phyloP scores from a whole-genome alignment of 1,140 invertebrate genomes.

The Cotesia glomerata region DNA sequence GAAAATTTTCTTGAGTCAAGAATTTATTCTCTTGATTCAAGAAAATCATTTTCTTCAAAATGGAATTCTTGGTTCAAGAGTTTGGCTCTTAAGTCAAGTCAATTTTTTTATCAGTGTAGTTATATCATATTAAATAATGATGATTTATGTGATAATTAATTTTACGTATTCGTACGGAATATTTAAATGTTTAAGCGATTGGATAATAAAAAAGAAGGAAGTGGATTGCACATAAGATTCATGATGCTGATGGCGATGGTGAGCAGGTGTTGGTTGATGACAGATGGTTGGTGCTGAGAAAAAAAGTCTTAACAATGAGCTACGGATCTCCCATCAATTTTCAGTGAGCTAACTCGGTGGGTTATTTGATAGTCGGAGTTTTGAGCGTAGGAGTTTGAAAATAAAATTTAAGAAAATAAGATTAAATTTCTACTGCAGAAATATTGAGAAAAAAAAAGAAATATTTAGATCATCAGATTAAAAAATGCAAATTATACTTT shows the following conservation, averaged over 20 bases:
- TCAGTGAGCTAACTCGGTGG: not conserved
- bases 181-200: not conserved
- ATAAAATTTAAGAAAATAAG: not conserved
- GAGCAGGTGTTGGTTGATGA: conserved; percentile 42
- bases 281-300: conserved; percentile 43
- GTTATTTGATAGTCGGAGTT: conserved; percentile 14
- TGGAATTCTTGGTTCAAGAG: too few species aligned
- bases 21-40: too few species aligned
- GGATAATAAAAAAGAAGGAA: not conserved
- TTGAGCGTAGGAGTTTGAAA: not conserved
- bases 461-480: too few species aligned
- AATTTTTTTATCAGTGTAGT: too few species aligned
- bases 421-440: not conserved
- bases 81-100: too few species aligned
- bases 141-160: too few species aligned
- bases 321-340: not conserved
- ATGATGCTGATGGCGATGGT: conserved; percentile 20
- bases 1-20: too few species aligned
- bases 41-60: too few species aligned
- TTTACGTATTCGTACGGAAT: too few species aligned
- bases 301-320: not conserved
- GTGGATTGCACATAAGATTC: not conserved
- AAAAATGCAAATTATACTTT: too few species aligned
- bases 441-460: too few species aligned
- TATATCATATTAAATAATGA: too few species aligned